Evolutionary conservation across 2,113 vertebrate genomes (phyloP).

Genomic region (Accipiter cooperii): DNA sequence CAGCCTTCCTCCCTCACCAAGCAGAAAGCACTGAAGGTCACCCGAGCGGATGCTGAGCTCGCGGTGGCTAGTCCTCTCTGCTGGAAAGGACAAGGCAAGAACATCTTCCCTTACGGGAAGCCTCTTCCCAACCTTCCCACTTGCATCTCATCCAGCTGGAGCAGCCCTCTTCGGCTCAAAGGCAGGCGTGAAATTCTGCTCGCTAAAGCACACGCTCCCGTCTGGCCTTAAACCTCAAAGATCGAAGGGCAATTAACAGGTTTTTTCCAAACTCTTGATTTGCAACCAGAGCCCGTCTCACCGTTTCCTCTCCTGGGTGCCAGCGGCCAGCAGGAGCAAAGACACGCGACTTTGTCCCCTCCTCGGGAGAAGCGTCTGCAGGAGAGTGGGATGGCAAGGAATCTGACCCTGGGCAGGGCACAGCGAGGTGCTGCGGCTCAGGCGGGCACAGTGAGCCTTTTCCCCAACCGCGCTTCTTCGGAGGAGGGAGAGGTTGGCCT

Average conservation of each 20-base stretch:
- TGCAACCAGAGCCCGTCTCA: background rate
- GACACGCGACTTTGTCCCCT: accelerated
- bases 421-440: background rate
- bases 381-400: accelerated
- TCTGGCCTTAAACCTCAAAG: background rate
- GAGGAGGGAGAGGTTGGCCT: background rate
- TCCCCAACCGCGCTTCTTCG: background rate
- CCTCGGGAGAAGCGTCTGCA: accelerated
- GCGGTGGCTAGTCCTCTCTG: background rate
- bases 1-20: background rate
- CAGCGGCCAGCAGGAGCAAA: accelerated
- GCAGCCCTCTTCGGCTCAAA: background rate
- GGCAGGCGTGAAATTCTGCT: background rate
- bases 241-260: background rate
- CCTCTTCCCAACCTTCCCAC: background rate
- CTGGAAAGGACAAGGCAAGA: background rate
- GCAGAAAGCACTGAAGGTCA: background rate
- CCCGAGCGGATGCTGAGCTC: background rate
- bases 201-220: accelerated
- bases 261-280: background rate
- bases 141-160: background rate
- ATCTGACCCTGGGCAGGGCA: background rate
- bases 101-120: background rate
- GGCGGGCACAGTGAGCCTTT: background rate
- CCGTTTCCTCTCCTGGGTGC: background rate